Conservation (phyloP, 2,888 invertebrate species). For the Coelopa pilipes region DNA sequence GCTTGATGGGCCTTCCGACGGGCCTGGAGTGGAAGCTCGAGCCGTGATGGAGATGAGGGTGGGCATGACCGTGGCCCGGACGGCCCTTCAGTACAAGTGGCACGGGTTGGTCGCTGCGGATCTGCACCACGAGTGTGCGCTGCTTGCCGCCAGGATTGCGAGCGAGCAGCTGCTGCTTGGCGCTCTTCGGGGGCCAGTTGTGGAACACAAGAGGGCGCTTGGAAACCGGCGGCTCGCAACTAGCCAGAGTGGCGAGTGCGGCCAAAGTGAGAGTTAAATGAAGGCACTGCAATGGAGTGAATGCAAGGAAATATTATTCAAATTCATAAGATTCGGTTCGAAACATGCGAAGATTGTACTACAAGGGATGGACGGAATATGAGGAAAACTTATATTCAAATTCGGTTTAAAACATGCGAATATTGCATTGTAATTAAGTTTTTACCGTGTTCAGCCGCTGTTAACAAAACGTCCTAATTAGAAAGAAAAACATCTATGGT, state of each 20-base stretch:
- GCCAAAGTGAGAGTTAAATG: slow-evolving; percentile 30
- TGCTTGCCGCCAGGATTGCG: slow-evolving; percentile 52
- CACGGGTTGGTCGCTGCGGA: slow-evolving; percentile 63
- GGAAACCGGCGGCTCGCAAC: slow-evolving; percentile 53
- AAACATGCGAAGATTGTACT: too few species aligned
- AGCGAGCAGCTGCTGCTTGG: slow-evolving; percentile 50
- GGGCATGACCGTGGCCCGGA: slow-evolving; percentile 47
- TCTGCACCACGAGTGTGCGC: slow-evolving; percentile 63
- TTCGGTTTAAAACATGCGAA: too few species aligned
- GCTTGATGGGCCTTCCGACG: slow-evolving; percentile 43
- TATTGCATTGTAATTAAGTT: too few species aligned
- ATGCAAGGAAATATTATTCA: neutral
- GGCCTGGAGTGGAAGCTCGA: slow-evolving; percentile 33
- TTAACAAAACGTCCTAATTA: too few species aligned
- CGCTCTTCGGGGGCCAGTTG: slow-evolving; percentile 56
- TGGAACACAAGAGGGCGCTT: slow-evolving; percentile 56
- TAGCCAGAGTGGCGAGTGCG: slow-evolving; percentile 47
- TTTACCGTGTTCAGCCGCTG: too few species aligned
- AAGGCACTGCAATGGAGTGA: slow-evolving; percentile 31
- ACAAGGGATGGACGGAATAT: too few species aligned
- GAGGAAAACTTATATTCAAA: too few species aligned
- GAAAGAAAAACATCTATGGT: too few species aligned
- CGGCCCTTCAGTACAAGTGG: slow-evolving; percentile 62
- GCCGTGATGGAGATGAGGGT: slow-evolving; percentile 42
- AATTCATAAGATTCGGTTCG: neutral